Evolutionary conservation across 2,888 invertebrate species (phyloP), one percentile per base, ranked within the genome.

Genomic region (Sympetrum striolatum): DNA sequence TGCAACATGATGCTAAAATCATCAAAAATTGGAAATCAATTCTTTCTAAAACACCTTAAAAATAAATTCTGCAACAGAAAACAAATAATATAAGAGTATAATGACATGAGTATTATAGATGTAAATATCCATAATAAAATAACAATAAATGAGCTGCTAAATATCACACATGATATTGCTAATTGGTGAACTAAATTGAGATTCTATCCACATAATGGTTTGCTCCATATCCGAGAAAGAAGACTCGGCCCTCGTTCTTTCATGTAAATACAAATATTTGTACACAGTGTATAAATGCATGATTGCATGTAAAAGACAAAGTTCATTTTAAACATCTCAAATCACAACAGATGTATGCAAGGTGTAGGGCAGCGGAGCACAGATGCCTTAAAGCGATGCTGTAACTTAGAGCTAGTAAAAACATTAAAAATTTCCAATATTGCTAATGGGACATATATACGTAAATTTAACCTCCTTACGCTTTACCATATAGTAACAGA

Each of bases 261-360:
- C 37, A 37, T 73, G 37, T 35, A 86, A 15, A 37, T 58, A 86
- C 60, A 60, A 58, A 58, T 37, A n/a, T 39, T 86, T 86, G 86
- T 86, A 86, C 86, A 86, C 37, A 86, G 58, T 58, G 60, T n/a
- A 86, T 60, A 64, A 35, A 86, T 64, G n/a, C 37, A 64, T 64
- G 35, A 18, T 86, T 58, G 37, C 37, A 18, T 80, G 35, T 37
- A 80, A 39, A 80, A 37, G n/a, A 80, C 86, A 39, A 39, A 37
- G 60, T 60, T 86, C 86, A 86, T 86, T 22, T 60, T 73, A 64
- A 86, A 86, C 22, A 22, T 86, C n/a, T 31, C 37, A 86, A 64
- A 86, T 60, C 31, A 86, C 86, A 86, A 64, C 39, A 39, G 60
- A 86, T 22, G 60, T 60, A 64, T 22, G 60, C 35, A 60, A 31